phyloP scores from a whole-genome alignment of 2,113 vertebrate genomes.

The Chrysochloris asiatica region DNA sequence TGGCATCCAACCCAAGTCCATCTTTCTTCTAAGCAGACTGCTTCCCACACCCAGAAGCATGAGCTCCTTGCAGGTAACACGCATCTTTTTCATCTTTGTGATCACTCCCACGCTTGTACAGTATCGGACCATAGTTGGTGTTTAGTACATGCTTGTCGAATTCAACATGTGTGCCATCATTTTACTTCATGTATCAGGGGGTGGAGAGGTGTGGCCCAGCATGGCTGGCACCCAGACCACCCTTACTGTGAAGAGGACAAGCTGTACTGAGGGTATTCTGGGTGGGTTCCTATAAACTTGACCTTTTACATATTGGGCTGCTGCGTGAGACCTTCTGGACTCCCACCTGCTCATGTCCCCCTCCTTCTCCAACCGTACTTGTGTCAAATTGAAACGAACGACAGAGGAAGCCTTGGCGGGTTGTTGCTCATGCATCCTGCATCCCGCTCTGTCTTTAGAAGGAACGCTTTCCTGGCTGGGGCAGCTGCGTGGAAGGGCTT shows the following conservation, averaged over 20 bases:
- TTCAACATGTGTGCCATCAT: not conserved
- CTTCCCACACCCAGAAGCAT: not conserved
- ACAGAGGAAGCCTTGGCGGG: not conserved
- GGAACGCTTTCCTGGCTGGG: constrained; percentile 47
- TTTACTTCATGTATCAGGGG: not conserved
- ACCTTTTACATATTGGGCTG: not conserved
- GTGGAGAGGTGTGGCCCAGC: not conserved
- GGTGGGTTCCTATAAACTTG: not conserved
- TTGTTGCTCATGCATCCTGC: not conserved
- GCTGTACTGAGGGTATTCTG: not conserved
- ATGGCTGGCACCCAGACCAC: not conserved
- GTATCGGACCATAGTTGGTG: not conserved
- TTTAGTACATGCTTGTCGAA: not conserved
- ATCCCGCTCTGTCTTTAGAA: not conserved
- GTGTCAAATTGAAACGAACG: not conserved
- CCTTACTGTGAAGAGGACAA: not conserved
- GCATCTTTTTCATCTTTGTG: rapidly evolving
- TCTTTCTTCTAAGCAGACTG: not conserved
- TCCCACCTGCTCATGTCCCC: not conserved
- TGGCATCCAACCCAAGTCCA: not conserved
- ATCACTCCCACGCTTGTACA: rapidly evolving
- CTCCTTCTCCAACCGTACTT: not conserved
- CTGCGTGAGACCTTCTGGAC: not conserved
- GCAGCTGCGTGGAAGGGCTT: not conserved
- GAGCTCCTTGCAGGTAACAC: not conserved